These are phyloP conservation scores for Scelioninae gen. 2 DNA, from an alignment of 2,888 invertebrate species.

Conservation along the genomic window DNA sequence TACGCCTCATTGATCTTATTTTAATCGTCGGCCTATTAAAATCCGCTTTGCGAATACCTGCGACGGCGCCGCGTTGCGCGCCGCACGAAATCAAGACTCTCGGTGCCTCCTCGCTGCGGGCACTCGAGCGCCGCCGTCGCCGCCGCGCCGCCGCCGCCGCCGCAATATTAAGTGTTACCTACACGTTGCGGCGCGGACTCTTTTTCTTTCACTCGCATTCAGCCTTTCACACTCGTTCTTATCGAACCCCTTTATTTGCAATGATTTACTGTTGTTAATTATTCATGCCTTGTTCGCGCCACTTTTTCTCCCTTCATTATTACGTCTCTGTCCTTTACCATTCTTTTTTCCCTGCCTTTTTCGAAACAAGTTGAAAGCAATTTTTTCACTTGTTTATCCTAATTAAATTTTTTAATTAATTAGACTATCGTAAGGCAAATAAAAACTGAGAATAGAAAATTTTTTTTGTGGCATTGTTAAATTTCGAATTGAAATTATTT, in stretches of 20 bases:
- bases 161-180: constrained; percentile 59
- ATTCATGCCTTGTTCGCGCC: constrained; percentile 29
- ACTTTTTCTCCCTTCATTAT: background rate
- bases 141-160: too few species aligned
- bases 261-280: constrained; percentile 49
- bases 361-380: too few species aligned
- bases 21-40: constrained; percentile 61
- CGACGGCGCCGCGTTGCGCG: constrained; percentile 49
- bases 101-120: constrained; percentile 45
- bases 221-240: constrained; percentile 51
- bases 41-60: constrained; percentile 57
- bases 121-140: constrained; percentile 46
- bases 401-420: too few species aligned
- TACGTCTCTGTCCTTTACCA: too few species aligned
- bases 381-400: too few species aligned
- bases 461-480: too few species aligned
- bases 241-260: constrained; percentile 42
- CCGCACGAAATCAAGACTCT: constrained; percentile 53
- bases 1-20: constrained; percentile 59
- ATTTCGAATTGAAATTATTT: too few species aligned
- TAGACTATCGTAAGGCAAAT: too few species aligned
- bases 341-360: too few species aligned
- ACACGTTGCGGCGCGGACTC: constrained; percentile 19
- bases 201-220: constrained; percentile 34
- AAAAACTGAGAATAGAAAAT: too few species aligned